Conservation (phyloP, 2,113 vertebrate genomes). For the Halcyon senegalensis region DNA sequence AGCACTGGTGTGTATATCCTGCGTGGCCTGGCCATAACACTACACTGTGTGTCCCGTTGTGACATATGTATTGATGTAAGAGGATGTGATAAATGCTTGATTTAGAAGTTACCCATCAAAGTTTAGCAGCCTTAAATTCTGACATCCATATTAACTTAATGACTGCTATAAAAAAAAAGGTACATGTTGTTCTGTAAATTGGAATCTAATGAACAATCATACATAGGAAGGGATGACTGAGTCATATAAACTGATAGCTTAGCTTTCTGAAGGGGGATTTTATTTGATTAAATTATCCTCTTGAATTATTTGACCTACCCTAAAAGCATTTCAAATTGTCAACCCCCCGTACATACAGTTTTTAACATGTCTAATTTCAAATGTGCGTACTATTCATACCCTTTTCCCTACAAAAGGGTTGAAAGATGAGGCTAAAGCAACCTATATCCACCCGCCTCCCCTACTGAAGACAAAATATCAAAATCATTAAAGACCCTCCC, state of each 20-base stretch:
- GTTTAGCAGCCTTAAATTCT: background rate
- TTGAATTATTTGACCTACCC: background rate
- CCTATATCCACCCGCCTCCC: background rate
- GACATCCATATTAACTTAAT: conserved; percentile 23
- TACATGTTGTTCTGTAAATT: conserved; percentile 10
- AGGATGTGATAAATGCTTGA: background rate
- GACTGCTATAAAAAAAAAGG: background rate
- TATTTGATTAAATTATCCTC: background rate
- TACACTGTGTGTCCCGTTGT: background rate
- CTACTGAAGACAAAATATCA: conserved; percentile 24
- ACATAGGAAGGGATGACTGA: conserved; percentile 39
- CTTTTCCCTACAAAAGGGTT: background rate
- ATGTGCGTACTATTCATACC: background rate
- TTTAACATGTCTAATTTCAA: conserved; percentile 29
- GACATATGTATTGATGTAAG: background rate
- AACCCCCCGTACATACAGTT: background rate
- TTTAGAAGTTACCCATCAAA: background rate
- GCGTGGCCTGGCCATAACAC: background rate
- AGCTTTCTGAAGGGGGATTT: background rate
- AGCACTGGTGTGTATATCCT: background rate
- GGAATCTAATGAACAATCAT: conserved; percentile 49
- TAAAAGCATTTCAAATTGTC: conserved; percentile 14
- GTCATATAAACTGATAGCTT: conserved; percentile 6
- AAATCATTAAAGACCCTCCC: conserved; percentile 22
- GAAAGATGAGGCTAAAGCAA: background rate